Percentiles rank a stretch among this genome's conserved stretches.
Evolutionary conservation across 2,113 vertebrate genomes (phyloP).

Genomic region (Mola mola): DNA sequence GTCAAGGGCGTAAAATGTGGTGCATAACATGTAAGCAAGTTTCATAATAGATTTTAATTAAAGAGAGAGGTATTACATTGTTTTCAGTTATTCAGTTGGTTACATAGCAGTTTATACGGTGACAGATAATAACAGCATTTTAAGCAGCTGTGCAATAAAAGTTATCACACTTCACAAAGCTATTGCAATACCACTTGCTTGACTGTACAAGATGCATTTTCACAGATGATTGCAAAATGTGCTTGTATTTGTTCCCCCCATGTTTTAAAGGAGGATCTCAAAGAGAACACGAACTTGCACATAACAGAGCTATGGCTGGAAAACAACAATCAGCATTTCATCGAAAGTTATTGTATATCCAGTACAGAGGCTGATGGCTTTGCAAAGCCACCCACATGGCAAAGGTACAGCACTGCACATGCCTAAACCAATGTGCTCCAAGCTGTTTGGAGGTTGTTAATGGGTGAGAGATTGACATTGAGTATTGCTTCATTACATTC

Average conservation of each 20-base stretch:
- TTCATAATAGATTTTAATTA: slow-evolving; percentile 77
- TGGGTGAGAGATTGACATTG: slow-evolving; percentile 50
- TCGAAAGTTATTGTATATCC: slow-evolving; percentile 52
- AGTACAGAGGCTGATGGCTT: slow-evolving; percentile 59
- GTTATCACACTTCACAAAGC: slow-evolving; percentile 72
- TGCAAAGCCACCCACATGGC: slow-evolving; percentile 57
- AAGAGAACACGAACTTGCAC: slow-evolving; percentile 44
- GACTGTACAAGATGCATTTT: slow-evolving; percentile 72
- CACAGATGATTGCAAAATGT: slow-evolving; percentile 68
- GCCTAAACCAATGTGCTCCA: slow-evolving; percentile 58
- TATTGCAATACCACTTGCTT: slow-evolving; percentile 65
- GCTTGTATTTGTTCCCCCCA: slow-evolving; percentile 42
- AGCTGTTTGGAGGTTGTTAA: slow-evolving; percentile 42
- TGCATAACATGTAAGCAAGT: slow-evolving; percentile 43
- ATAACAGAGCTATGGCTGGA: slow-evolving; percentile 20
- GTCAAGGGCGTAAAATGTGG: slow-evolving; percentile 20
- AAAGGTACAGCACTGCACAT: slow-evolving; percentile 51
- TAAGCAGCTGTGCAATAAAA: slow-evolving; percentile 71
- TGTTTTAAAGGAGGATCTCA: slow-evolving; percentile 10
- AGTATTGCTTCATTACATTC: slow-evolving; percentile 73
- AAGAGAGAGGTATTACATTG: slow-evolving; percentile 77
- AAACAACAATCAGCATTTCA: slow-evolving; percentile 13
- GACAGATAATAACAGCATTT: slow-evolving; percentile 61
- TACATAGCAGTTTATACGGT: slow-evolving; percentile 74
- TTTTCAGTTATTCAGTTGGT: slow-evolving; percentile 67